Percentiles rank a stretch among this genome's conserved stretches.
Evolutionary conservation across 2,888 invertebrate species (phyloP).

Genomic region (Sericinus montela): DNA sequence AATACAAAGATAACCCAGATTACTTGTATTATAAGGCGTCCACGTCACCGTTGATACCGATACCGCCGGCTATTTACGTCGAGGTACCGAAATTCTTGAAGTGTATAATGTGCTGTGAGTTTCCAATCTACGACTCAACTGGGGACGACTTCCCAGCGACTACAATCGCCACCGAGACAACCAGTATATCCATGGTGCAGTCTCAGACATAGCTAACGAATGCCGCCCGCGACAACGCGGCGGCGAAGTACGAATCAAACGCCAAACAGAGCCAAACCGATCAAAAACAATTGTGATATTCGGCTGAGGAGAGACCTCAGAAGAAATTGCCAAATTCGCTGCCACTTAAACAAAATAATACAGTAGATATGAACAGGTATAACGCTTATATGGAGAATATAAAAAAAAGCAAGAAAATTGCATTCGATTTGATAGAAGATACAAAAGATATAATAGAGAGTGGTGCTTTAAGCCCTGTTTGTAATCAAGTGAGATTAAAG

Average conservation of each 20-base stretch:
- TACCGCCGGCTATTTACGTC: constrained; percentile 92
- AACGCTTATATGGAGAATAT: constrained; percentile 68
- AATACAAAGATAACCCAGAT: constrained; percentile 91
- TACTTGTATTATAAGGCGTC: constrained; percentile 93
- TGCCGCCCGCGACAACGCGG: constrained; percentile 65
- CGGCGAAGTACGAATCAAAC: constrained; percentile 52
- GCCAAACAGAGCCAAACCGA: constrained; percentile 41
- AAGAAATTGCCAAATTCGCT: constrained; percentile 67
- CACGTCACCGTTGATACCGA: constrained; percentile 93
- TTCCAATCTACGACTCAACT: constrained; percentile 89
- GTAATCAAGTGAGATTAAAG: constrained; percentile 35
- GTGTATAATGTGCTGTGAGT: constrained; percentile 92
- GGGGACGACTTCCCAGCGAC: constrained; percentile 82
- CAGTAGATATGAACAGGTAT: constrained; percentile 67
- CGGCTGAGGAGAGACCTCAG: constrained; percentile 58
- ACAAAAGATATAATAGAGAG: constrained; percentile 56
- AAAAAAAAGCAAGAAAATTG: constrained; percentile 58
- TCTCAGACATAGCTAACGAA: constrained; percentile 84
- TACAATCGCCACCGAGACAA: constrained; percentile 83
- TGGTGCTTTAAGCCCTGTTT: constrained; percentile 33
- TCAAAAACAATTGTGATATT: constrained; percentile 74
- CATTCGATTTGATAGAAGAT: constrained; percentile 62
- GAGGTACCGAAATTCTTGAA: constrained; percentile 91
- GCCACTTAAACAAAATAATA: constrained; percentile 67
- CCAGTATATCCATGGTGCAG: constrained; percentile 84